Evolutionary conservation across 2,797 vertebrate species (phyloP), one percentile per base, ranked within the genome.

Genomic region (Falco berigora): DNA sequence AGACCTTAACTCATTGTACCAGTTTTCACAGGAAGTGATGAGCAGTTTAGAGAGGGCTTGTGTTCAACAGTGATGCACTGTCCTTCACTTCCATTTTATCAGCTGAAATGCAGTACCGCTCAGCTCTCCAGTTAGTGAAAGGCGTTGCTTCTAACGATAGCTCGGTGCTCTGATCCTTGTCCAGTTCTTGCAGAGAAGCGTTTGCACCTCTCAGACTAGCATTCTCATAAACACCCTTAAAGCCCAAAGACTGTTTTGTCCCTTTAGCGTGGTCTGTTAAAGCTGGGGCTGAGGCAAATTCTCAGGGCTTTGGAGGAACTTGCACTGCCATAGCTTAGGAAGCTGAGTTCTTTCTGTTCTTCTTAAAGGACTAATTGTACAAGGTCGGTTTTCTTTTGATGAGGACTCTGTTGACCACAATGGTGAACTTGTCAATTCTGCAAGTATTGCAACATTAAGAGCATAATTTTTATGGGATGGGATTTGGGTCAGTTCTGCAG

Each of bases 261-360:
- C 24, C 20, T 55, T n/a, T 18, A 5, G 50, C 6, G 6, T 17
- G n/a, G 46, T n/a, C 58, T 74, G 10, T 86, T 67, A 53, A 74
- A 72, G 28, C 36, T 66, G 63, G 5, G 14, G 24, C 67, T 59
- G 30, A 73, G 25, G 15, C 1, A 0, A 50, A 12, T 59, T 91
- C 78, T 36, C 7, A 2, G 40, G n/a, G 47, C 6, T 4, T 5
- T 66, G 47, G 58, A 40, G 40, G 52, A 55, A 19, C 2, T 0
- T 12, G 11, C 17, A 1, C 28, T 81, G 68, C 44, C 12, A 1
- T 7, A n/a, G 24, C 0, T 2, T 47, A 42, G 79, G 66, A 64
- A 81, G 76, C 46, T 0, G 9, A 68, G 32, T 74, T 86, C 38
- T 36, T 79, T 44, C 75, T 80, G 53, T 91, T 68, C 66, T 49